Evolutionary conservation across 2,113 vertebrate genomes (phyloP).

Genomic region (Illadopsis cleaveri): DNA sequence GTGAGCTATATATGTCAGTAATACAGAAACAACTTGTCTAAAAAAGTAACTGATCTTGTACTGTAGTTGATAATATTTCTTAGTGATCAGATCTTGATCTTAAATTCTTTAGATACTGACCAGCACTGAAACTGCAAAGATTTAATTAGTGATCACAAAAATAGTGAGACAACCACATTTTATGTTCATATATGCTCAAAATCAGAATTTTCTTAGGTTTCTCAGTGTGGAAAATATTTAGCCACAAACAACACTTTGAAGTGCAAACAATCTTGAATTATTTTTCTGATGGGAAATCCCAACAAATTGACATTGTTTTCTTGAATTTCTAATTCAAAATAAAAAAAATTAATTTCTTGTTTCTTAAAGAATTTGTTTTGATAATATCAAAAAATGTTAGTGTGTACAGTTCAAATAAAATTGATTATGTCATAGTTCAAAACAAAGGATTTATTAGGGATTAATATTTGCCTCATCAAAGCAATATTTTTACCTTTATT

Average conservation of each 20-base stretch:
- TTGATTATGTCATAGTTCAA: not conserved
- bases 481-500: not conserved
- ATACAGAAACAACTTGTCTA: not conserved
- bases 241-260: not conserved
- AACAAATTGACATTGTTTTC: accelerated
- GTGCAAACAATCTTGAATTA: not conserved
- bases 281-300: not conserved
- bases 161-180: not conserved
- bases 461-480: not conserved
- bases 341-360: not conserved
- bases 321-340: not conserved
- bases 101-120: not conserved
- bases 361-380: not conserved
- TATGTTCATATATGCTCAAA: not conserved
- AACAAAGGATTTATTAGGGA: not conserved
- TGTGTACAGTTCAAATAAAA: not conserved
- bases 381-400: not conserved
- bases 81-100: accelerated
- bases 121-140: not conserved
- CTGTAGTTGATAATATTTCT: not conserved
- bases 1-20: not conserved
- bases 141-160: not conserved
- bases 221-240: not conserved
- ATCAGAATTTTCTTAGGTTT: not conserved
- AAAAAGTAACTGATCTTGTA: not conserved